A percentile compares a stretch with the other conserved stretches of the same genome.
Conservation (phyloP, 2,113 vertebrate species). For the Phoenicopterus ruber region DNA sequence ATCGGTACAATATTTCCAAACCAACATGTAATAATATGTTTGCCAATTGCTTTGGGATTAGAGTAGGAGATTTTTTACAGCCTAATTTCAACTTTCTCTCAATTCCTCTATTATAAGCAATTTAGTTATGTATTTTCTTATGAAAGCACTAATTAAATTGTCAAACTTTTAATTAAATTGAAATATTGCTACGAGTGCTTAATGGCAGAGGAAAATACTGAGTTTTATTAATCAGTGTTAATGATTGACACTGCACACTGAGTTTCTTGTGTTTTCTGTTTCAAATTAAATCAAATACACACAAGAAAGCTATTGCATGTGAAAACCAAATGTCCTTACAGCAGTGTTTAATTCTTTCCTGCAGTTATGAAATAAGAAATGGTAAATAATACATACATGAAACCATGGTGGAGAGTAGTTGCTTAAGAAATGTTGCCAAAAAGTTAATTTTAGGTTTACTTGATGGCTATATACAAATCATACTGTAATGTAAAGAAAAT, state of each 20-base stretch:
- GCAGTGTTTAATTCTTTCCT: not conserved
- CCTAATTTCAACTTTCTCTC: not conserved
- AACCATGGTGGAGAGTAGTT: not conserved
- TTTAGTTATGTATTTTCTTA: not conserved
- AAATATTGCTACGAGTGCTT: not conserved
- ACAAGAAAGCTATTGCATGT: not conserved
- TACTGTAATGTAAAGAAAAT: not conserved
- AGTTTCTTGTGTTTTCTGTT: not conserved
- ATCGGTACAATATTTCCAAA: not conserved
- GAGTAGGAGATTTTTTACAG: not conserved
- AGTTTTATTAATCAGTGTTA: not conserved
- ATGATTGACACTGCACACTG: not conserved
- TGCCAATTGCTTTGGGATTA: not conserved
- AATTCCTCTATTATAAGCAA: not conserved
- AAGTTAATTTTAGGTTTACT: not conserved
- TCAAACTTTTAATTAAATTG: not conserved
- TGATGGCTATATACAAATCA: not conserved
- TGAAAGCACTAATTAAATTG: not conserved
- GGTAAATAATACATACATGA: not conserved
- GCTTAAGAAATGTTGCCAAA: not conserved
- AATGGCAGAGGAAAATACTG: not conserved
- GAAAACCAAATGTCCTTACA: not conserved
- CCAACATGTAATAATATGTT: not conserved
- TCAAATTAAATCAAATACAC: not conserved
- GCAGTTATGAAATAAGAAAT: not conserved